Conservation (phyloP, 2,888 invertebrate species). For the Plagodis pulveraria region DNA sequence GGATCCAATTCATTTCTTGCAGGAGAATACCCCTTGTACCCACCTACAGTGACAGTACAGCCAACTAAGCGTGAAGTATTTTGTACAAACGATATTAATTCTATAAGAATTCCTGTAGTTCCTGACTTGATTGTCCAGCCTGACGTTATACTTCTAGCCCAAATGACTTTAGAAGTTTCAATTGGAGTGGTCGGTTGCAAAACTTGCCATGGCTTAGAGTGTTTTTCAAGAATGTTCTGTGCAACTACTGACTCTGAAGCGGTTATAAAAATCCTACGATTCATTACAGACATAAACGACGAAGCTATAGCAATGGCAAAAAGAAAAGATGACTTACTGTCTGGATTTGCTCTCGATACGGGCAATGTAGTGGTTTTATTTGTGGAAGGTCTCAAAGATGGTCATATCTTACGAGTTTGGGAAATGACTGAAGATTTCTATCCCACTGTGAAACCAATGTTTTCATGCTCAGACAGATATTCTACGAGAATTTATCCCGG, state of each 20-base stretch:
- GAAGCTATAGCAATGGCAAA: conserved; percentile 29
- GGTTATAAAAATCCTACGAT: conserved; percentile 47
- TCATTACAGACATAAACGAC: conserved; percentile 60
- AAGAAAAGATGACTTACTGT: conserved; percentile 49
- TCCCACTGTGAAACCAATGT: conserved; percentile 55
- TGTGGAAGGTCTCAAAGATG: conserved; percentile 68
- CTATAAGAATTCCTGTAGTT: conserved; percentile 44
- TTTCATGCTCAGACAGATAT: conserved; percentile 62
- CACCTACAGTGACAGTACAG: conserved; percentile 46
- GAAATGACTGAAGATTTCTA: conserved; percentile 62
- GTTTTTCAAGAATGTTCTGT: conserved; percentile 66
- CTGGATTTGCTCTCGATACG: conserved; percentile 71
- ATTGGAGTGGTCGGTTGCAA: conserved; percentile 71
- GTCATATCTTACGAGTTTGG: conserved; percentile 64
- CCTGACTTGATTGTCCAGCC: conserved; percentile 55
- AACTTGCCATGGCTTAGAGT: conserved; percentile 38
- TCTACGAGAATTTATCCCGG: conserved; percentile 64
- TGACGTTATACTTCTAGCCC: conserved; percentile 58
- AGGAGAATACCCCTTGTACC: conserved; percentile 68
- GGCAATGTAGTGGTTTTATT: conserved; percentile 61
- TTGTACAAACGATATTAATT: conserved; percentile 74
- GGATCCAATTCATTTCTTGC: conserved; percentile 53
- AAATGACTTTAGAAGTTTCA: conserved; percentile 71
- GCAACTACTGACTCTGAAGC: conserved; percentile 47
- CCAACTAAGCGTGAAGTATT: conserved; percentile 49